A percentile compares a stretch with the other conserved stretches of the same genome.
phyloP scores from a whole-genome alignment of 2,888 invertebrate species.

The Tenthredo scrophulariae region DNA sequence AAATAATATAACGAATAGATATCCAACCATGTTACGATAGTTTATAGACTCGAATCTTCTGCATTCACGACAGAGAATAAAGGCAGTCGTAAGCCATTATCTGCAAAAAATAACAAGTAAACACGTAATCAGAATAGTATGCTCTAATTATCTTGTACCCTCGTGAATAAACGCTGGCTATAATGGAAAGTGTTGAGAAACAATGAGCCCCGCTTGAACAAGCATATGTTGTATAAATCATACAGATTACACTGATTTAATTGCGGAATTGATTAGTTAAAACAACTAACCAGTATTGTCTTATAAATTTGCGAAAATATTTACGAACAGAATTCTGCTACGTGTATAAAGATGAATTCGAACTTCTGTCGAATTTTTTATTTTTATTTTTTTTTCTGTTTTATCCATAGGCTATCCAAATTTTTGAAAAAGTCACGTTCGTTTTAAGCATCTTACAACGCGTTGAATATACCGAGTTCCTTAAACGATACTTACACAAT shows the following conservation, averaged over 20 bases:
- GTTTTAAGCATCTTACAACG: not conserved
- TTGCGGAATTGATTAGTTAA: not conserved
- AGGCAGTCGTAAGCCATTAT: not conserved
- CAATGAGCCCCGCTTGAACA: not conserved
- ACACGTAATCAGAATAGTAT: conserved; percentile 27
- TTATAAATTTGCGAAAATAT: not conserved
- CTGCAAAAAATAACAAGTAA: conserved; percentile 10
- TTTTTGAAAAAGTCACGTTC: conserved; percentile 18
- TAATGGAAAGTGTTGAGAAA: not conserved
- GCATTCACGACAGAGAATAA: not conserved
- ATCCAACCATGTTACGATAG: not conserved
- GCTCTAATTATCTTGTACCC: conserved; percentile 33
- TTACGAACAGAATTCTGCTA: not conserved
- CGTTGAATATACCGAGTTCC: conserved; percentile 2
- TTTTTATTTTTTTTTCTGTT: not conserved
- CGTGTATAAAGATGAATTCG: not conserved
- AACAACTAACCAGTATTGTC: not conserved
- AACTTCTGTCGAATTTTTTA: not conserved
- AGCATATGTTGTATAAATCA: not conserved
- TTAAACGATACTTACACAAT: not conserved
- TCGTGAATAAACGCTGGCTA: not conserved
- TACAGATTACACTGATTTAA: not conserved
- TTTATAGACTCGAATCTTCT: not conserved
- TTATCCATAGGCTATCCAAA: not conserved
- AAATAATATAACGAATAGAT: not conserved